Base-by-base conservation (phyloP, 2,797 vertebrate genomes). In the Podargus strigoides region DNA sequence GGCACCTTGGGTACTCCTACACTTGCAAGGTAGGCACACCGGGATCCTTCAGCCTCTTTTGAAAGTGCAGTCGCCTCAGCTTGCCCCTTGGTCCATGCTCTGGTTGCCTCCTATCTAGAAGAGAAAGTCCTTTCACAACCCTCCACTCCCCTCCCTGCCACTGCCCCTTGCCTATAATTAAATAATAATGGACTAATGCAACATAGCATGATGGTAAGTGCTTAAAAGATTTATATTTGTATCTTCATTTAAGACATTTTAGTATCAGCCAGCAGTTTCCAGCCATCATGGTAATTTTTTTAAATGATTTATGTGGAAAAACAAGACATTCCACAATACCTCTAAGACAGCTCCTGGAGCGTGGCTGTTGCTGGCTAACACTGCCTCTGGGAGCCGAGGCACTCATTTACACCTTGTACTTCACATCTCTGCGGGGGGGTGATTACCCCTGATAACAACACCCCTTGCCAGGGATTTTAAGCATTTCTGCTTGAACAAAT, bases 261-360 rank as follows among this genome's bases (percentile, higher is more conserved):
- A 76, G 27, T 69, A 94, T 82, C 73, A 96, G 68, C 86, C 53
- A 93, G 88, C 46, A 94, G 88, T 91, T 97, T 81, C 83, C 95
- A 96, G 87, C 3, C 83, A 94, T 93, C 81, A 32, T 34, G 50
- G 82, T 96, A 87, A 96, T 96, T 97, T 96, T 91, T 95, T 95
- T 96, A 91, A 97, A 97, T 95, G 26, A 97, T 96, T 97, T 96
- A 97, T 97, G 78, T 92, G 75, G 64, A 97, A 97, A 97, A 97
- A 94, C 76, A 94, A 97, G 96, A 92, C 84, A 94, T 96, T 97
- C 93, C 92, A 94, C 93, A 88, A 64, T 78, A 93, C 70, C 90
- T 96, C 76, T 41, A 32, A 75, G 94, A 94, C 50, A 6, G 75
- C 77, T 94, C 96, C 94, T 72, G 93, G 93, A 94, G 96, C 0